These are phyloP conservation scores for Pyralis farinalis DNA, from an alignment of 2,888 invertebrate species.

Conservation along the genomic window DNA sequence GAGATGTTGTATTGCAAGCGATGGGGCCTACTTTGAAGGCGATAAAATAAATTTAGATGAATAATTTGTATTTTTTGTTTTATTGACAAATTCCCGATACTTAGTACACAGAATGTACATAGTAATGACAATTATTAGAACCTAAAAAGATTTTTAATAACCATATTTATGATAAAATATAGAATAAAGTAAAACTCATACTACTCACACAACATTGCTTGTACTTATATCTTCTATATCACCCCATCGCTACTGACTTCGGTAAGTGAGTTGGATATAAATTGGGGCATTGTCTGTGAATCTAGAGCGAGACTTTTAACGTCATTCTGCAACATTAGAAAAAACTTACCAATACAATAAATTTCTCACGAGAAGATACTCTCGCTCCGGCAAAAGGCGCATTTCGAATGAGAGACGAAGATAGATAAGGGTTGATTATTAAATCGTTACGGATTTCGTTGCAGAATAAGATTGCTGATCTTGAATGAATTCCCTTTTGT, in stretches of 20 bases:
- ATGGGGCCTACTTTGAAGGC: no score
- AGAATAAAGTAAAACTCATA: no score
- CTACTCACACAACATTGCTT: background rate
- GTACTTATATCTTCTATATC: background rate
- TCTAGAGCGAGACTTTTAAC: slow-evolving; percentile 67
- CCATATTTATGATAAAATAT: no score
- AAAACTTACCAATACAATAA: slow-evolving; percentile 42
- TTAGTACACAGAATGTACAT: no score
- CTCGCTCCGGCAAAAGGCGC: slow-evolving; percentile 30
- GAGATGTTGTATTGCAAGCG: no score
- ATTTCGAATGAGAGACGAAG: slow-evolving; percentile 34
- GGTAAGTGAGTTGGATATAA: slow-evolving; percentile 80
- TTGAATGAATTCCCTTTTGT: slow-evolving; percentile 69
- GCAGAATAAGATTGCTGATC: slow-evolving; percentile 61
- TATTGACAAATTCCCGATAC: no score
- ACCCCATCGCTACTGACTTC: slow-evolving; percentile 55
- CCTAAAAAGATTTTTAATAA: no score
- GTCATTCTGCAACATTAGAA: slow-evolving; percentile 59
- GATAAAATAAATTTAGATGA: no score
- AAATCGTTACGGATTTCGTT: slow-evolving; percentile 51
- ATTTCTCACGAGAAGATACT: slow-evolving; percentile 24
- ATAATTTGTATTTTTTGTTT: no score
- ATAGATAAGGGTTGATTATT: slow-evolving; percentile 49
- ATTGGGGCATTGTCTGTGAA: slow-evolving; percentile 80
- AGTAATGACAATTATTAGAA: no score